Evolutionary conservation across 2,888 invertebrate species (phyloP).

Genomic region (Sepiola atlantica): DNA sequence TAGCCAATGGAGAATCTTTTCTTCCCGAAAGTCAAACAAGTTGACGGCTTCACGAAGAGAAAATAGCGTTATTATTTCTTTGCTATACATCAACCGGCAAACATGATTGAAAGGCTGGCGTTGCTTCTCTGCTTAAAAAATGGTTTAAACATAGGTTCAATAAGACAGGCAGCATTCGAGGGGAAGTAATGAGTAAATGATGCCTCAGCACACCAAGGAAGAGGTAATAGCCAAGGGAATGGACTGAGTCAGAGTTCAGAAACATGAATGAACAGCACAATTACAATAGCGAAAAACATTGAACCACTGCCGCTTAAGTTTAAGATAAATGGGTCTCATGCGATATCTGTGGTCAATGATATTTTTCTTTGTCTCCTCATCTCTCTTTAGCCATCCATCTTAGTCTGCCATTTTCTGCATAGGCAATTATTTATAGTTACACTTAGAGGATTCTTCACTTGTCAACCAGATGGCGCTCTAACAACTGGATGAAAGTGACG

Average conservation of each 20-base stretch:
- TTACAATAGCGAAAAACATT: slow-evolving; percentile 1
- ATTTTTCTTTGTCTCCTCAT: slow-evolving; percentile 41
- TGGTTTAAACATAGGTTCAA: slow-evolving; percentile 6
- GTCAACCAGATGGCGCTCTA: not conserved
- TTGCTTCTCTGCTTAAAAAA: not conserved
- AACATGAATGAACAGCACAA: not conserved
- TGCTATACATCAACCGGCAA: not conserved
- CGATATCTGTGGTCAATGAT: slow-evolving; percentile 14
- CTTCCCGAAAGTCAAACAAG: not conserved
- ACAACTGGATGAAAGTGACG: not conserved
- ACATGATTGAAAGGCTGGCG: not conserved
- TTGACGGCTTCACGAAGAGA: not conserved
- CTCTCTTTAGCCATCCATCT: slow-evolving; percentile 38
- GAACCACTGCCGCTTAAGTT: not conserved
- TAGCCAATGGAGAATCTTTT: too few relatives aligned
- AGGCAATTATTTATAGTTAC: slow-evolving; percentile 41
- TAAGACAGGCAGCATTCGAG: not conserved
- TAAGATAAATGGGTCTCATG: slow-evolving; percentile 32
- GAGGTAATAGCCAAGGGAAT: not conserved
- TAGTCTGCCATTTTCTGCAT: slow-evolving; percentile 42
- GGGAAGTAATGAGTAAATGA: slow-evolving; percentile 15
- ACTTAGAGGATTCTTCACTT: not conserved
- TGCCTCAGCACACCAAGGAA: not conserved
- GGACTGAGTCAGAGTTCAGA: not conserved
- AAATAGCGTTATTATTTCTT: not conserved